Conservation (phyloP, 2,888 invertebrate genomes). For the Mylabris sibirica region DNA sequence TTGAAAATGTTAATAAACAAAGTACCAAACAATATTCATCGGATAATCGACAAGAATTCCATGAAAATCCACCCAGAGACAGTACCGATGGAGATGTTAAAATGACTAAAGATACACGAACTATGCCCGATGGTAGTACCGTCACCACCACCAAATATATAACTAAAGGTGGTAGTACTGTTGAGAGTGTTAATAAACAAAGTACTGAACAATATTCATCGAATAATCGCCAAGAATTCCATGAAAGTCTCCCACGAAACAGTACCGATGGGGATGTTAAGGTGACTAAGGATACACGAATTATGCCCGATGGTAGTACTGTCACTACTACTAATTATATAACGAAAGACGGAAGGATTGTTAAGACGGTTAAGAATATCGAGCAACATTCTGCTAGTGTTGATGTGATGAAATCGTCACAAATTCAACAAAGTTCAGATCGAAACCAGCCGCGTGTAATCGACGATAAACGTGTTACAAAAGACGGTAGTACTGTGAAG, state of each 20-base stretch:
- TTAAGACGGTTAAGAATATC: constrained; percentile 27
- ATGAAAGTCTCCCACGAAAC: background rate
- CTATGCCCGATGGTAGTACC: constrained; percentile 72
- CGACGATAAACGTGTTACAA: background rate
- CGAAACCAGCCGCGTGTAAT: background rate
- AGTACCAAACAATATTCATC: constrained; percentile 15
- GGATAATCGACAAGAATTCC: background rate
- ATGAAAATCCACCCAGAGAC: background rate
- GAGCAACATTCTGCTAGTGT: background rate
- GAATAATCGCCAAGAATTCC: background rate
- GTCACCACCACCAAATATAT: constrained; percentile 75
- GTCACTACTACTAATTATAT: constrained; percentile 75
- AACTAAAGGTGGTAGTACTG: constrained; percentile 58
- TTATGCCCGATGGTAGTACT: constrained; percentile 72
- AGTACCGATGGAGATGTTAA: constrained; percentile 55
- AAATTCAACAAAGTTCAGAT: background rate
- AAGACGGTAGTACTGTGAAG: constrained; percentile 65
- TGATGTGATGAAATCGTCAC: background rate
- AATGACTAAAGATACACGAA: constrained; percentile 72
- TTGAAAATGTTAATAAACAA: constrained; percentile 27
- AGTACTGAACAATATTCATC: constrained; percentile 15
- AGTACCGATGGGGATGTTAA: constrained; percentile 55
- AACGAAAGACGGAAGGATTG: constrained; percentile 58
- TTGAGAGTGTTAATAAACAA: constrained; percentile 26
- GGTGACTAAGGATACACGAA: constrained; percentile 72